phyloP scores from a whole-genome alignment of 2,113 vertebrate species.

The Zingel zingel region DNA sequence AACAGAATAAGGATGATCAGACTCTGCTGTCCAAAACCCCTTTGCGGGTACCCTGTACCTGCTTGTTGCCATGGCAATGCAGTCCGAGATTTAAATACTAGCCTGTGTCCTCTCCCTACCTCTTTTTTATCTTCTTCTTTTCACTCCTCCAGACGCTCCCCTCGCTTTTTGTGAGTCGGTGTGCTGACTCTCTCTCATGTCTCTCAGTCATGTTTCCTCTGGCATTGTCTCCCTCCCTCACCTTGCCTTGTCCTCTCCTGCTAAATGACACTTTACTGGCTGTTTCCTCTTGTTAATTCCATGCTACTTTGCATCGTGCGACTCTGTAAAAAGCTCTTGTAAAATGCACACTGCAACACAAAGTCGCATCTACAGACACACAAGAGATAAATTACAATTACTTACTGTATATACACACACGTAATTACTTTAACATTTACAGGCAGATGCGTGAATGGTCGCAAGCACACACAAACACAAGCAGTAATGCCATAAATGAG shows the following conservation, averaged over 20 bases:
- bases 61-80: slow-evolving; percentile 80
- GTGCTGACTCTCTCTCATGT: slow-evolving; percentile 52
- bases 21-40: slow-evolving; percentile 59
- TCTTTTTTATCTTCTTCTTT: slow-evolving; percentile 63
- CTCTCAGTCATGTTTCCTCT: slow-evolving; percentile 66
- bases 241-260: slow-evolving; percentile 71
- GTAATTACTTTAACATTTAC: slow-evolving; percentile 61
- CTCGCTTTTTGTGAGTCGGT: slow-evolving; percentile 50
- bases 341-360: slow-evolving; percentile 50
- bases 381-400: slow-evolving; percentile 46
- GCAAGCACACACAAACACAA: slow-evolving; percentile 17
- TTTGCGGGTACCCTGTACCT: slow-evolving; percentile 69
- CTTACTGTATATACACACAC: slow-evolving; percentile 41
- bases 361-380: slow-evolving; percentile 35
- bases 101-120: slow-evolving; percentile 52
- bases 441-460: slow-evolving; percentile 45
- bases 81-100: slow-evolving; percentile 72
- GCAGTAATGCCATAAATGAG: slow-evolving; percentile 49
- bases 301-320: slow-evolving; percentile 66
- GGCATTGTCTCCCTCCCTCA: slow-evolving; percentile 60
- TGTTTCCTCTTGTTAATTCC: slow-evolving; percentile 71
- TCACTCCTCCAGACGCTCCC: slow-evolving; percentile 60
- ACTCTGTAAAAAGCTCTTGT: slow-evolving; percentile 76
- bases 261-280: slow-evolving; percentile 76
- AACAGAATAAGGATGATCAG: slow-evolving; percentile 42